Conservation (phyloP, 2,888 invertebrate species). For the Nephrotoma flavescens region DNA sequence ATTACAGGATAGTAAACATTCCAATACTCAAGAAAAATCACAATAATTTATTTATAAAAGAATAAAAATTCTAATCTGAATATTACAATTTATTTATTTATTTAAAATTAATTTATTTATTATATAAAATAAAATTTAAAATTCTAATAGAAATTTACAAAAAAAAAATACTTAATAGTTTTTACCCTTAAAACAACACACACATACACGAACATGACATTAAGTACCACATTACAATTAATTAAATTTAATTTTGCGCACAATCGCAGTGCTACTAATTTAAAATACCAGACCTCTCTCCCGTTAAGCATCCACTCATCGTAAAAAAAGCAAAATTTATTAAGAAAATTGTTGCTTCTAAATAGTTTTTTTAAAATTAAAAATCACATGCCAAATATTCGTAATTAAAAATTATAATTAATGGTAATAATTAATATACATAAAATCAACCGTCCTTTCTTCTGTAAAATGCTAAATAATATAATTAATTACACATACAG, state of each 20-base stretch:
- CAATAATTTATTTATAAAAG: slow-evolving; percentile 11
- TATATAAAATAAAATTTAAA: neutral
- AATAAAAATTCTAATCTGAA: slow-evolving; percentile 1
- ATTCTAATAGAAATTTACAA: neutral
- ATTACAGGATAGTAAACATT: slow-evolving; percentile 17
- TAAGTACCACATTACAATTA: neutral
- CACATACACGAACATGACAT: neutral
- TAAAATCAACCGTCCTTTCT: neutral
- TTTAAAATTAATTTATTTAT: neutral
- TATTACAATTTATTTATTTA: slow-evolving; percentile 5
- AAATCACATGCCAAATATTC: neutral
- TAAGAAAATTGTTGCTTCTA: neutral
- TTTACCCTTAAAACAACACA: neutral
- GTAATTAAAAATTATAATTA: neutral
- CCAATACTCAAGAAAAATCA: slow-evolving; percentile 17
- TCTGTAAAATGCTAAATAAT: neutral
- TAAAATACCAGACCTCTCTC: neutral
- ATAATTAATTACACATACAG: neutral
- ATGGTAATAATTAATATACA: neutral
- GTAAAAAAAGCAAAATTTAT: neutral
- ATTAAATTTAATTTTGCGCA: neutral
- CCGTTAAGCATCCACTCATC: neutral
- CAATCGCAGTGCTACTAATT: neutral
- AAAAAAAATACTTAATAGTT: neutral
- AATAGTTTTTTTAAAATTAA: neutral